Evolutionary conservation across 1,140 invertebrate genomes (phyloP), one percentile per base, ranked within the genome.

Genomic region (Polypedilum vanderplanki): DNA sequence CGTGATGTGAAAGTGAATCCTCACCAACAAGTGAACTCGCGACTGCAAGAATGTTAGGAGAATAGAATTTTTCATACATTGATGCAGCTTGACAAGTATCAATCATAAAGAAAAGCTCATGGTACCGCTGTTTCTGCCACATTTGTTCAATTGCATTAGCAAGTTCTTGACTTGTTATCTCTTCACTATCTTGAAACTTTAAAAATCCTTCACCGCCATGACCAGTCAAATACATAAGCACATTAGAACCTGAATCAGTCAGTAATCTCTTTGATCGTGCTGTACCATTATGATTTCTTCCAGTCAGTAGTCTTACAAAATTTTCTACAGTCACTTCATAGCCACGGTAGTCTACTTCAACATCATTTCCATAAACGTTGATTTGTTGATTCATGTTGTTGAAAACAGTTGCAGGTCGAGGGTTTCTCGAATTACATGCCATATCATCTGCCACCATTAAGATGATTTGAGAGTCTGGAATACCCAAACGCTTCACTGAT

Each of bases 381-480:
- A 98, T 98, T 80, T 98, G 93, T 82, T 98, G 94, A 83, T 98
- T 94, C 73, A 94, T 95, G 85, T 98, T 98, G 81, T 99, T 99
- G 80, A 97, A 99, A 7, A 99, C 96, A 3, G 96, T 97, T 0
- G 95, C 98, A n/a, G 98, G 97, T 24, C 94, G 86, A 4, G 98
- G 97, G 86, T 99, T 99, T 76, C 98, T 85, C 0, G 97, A 90
- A 86, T 99, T 99, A 80, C 98, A 99, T 0, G 98, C 97, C 96
- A 99, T 99, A 80, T 99, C 98, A 85, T 99, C 98, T 22, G 98
- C 97, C 73, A 99, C 90, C 97, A 99, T 99, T 46, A 99, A 82
- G 79, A 99, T 98, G 73, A 99, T 99, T 84, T 94, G 92, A 74
- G 92, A 93, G 82, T 99, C 97, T 7, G 97, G 97, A 77, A 99